Base-by-base conservation (phyloP, 2,888 invertebrate species). In the Drosophila mimetica region DNA sequence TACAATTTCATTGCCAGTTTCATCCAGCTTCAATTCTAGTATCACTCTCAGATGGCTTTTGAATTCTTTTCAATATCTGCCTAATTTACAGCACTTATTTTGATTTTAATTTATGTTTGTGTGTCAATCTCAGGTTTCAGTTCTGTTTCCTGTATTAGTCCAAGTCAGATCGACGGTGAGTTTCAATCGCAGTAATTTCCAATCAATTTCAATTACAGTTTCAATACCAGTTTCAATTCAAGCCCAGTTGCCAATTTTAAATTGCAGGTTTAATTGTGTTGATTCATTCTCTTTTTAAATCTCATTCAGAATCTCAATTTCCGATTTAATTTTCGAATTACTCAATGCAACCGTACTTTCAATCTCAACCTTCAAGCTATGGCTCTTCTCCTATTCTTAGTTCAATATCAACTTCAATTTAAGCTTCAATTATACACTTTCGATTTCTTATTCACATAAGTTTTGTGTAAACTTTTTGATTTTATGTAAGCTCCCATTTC, bases 271-370 rank as follows among this genome's bases (percentile, higher is more conserved):
- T 8, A 36, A 39, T 39, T 39, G 18, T 18, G 39, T n/a, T n/a
- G 32, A 5, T 11, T 5, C 7, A 55, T 59, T 59, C 58, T 32
- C 25, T 11, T 28, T 2, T 20, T 42, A 58, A 60, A 60, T 60
- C 59, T 60, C 59, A 36, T 60, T 60, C 59, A 60, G 28, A 44
- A 60, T 60, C 59, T 60, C 59, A 60, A 58, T 60, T 60, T 60
- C 59, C 59, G 59, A 60, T 60, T 44, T 34, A 60, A 60, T 7
- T 20, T 34, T 28, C 42, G 63, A 58, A 60, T 44, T 25, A 5
- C 34, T 57, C 25, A 55, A 18, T 16, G 50, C 54, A 54, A 48
- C 42, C 6, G 13, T 7, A 11, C 18, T 2, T 57, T 11, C 7
- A 48, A 36, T 11, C 13, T n/a, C 4, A 16, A 4, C 6, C 7